A percentile compares a stretch with the other conserved stretches of the same genome.
Conservation (phyloP, 2,113 vertebrate species). For the Trogon surrucura region DNA sequence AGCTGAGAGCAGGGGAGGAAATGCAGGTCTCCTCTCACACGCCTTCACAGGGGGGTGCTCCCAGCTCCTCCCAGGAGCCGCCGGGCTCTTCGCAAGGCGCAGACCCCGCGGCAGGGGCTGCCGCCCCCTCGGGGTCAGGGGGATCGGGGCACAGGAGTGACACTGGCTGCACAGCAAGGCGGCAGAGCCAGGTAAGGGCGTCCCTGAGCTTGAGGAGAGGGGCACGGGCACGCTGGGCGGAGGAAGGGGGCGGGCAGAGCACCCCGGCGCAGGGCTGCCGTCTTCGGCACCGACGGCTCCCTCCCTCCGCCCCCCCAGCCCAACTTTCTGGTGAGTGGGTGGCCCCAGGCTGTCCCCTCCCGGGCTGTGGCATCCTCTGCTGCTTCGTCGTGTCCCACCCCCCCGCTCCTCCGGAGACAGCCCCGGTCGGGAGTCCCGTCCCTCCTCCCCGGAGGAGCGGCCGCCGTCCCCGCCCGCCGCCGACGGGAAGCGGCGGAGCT, state of each 20-base stretch:
- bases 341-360: background rate
- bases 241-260: background rate
- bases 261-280: background rate
- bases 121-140: background rate
- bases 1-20: background rate
- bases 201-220: background rate
- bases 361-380: background rate
- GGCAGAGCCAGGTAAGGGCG: background rate
- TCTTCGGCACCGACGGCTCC: background rate
- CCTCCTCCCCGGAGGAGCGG: slow-evolving; percentile 4
- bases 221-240: background rate
- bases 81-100: background rate
- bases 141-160: background rate
- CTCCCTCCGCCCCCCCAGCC: background rate
- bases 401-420: background rate
- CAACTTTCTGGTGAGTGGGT: background rate
- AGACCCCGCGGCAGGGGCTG: background rate
- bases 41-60: background rate
- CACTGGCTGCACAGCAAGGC: background rate
- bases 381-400: background rate
- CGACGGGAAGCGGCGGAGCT: background rate
- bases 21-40: background rate
- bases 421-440: background rate
- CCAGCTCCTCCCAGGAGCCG: background rate
- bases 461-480: background rate